Evolutionary conservation across 2,113 vertebrate genomes (phyloP), one percentile per base, ranked within the genome.

Genomic region (Chionodraco myersi): DNA sequence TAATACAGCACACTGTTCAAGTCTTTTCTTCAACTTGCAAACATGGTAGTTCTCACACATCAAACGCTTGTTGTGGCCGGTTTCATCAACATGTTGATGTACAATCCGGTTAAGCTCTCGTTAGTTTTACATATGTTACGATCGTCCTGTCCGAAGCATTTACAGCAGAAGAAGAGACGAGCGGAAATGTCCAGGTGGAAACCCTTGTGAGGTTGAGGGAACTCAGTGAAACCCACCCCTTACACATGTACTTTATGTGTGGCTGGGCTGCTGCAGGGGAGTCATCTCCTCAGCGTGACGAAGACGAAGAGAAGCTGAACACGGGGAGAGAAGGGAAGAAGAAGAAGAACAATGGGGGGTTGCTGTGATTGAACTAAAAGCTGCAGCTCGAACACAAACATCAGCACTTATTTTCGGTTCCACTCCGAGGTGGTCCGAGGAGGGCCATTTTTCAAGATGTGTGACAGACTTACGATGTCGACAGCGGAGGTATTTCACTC

Each of bases 401-500:
- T 87, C 88, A 89, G 88, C 88, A 82, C 84, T 90, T 79, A 84
- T 54, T 87, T 71, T 47, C 36, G 85, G 77, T 83, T 81, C 49
- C 66, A 58, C 80, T 88, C 72, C 62, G 45, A 41, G 91, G 88
- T 88, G 92, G 90, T 91, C 91, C 70, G 4, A 57, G 65, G 82
- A 89, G 85, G 76, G 85, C 58, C 69, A 71, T 89, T 83, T 83
- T 76, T 92, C 90, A 91, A n/a, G 60, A 51, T 64, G 76, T 85
- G 48, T 9, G 86, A 89, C 90, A 91, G 88, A 86, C 84, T 91
- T 91, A 91, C 79, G 79, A 87, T 34, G 51, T 77, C 30, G 67
- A 75, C 75, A 59, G 86, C 45, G 41, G 91, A 87, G 86, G 77
- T 82, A 88, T 89, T 89, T 92, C 73, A 88, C 86, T 89, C 88